phyloP scores from a whole-genome alignment of 2,113 vertebrate species.

The Asarcornis scutulata region DNA sequence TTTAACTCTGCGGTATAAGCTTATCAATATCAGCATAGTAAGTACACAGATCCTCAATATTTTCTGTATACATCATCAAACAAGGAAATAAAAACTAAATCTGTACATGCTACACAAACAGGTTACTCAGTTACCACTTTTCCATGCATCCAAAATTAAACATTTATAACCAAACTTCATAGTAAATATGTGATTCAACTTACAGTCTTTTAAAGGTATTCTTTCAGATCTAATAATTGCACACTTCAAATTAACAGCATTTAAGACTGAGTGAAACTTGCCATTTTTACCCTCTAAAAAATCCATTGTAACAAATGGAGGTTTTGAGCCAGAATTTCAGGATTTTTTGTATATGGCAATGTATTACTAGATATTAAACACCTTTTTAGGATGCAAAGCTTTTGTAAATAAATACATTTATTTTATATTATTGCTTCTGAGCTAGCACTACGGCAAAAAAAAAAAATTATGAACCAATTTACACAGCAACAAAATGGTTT shows the following conservation, averaged over 20 bases:
- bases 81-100: not conserved
- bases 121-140: not conserved
- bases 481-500: not conserved
- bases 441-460: not conserved
- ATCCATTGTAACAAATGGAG: not conserved
- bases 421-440: not conserved
- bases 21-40: not conserved
- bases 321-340: not conserved
- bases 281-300: not conserved
- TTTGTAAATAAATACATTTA: not conserved
- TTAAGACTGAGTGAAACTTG: not conserved
- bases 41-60: not conserved
- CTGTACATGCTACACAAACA: not conserved
- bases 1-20: not conserved
- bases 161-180: not conserved
- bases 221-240: not conserved
- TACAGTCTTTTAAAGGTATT: accelerated
- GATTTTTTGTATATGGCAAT: not conserved
- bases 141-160: not conserved
- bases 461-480: not conserved
- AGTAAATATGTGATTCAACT: not conserved
- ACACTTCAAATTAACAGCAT: not conserved
- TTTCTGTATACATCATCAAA: not conserved
- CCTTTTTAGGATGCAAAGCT: not conserved
- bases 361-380: not conserved